These are phyloP conservation scores for Sebastes miniatus DNA, from an alignment of 2,797 vertebrate species.

Conservation along the genomic window DNA sequence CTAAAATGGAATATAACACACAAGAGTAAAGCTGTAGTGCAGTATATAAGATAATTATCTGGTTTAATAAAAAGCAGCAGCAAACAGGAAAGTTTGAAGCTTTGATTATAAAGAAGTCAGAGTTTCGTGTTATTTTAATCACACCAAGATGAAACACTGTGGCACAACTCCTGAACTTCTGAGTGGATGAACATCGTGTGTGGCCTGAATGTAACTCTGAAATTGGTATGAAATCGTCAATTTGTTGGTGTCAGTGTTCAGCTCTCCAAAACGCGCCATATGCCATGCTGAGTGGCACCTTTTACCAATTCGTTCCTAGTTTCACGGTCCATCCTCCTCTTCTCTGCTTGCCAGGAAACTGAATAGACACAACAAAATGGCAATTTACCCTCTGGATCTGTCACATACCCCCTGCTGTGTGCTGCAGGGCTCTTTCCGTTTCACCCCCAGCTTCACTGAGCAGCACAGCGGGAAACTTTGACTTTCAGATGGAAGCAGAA, in stretches of 20 bases:
- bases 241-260: conserved; percentile 80
- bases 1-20: no score
- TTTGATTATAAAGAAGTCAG: no score
- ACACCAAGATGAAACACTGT: background rate
- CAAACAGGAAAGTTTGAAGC: no score
- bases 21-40: no score
- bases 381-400: conserved; percentile 76
- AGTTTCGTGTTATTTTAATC: background rate
- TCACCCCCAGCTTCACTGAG: conserved; percentile 27
- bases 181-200: conserved; percentile 67
- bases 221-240: conserved; percentile 87
- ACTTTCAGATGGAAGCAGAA: conserved; percentile 47
- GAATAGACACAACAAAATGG: conserved; percentile 78
- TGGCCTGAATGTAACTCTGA: conserved; percentile 66
- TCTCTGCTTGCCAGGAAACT: conserved; percentile 68
- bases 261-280: conserved; percentile 70
- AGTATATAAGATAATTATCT: no score
- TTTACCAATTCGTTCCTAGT: conserved; percentile 84
- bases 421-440: conserved; percentile 62
- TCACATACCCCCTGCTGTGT: conserved; percentile 65
- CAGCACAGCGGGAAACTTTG: conserved; percentile 42
- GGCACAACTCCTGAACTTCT: background rate
- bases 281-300: conserved; percentile 68
- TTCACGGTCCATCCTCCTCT: conserved; percentile 84
- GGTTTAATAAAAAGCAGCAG: no score